Percentiles rank a stretch among this genome's conserved stretches.
Evolutionary conservation across 2,888 invertebrate species (phyloP).

Genomic region (Himalopsyche tibetana): DNA sequence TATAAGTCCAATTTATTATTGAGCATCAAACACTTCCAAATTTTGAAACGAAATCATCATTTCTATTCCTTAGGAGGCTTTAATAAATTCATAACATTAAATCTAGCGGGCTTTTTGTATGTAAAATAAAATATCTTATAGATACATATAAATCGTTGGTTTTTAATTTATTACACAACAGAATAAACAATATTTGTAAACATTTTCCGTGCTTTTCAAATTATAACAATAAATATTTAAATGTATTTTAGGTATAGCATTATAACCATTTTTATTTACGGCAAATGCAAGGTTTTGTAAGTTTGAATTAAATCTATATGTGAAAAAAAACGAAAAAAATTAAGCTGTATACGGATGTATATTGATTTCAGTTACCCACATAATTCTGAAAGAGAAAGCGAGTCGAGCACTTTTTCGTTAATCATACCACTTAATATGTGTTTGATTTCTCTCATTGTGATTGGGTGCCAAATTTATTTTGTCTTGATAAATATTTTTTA

Average conservation of each 20-base stretch:
- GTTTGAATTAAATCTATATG: neutral
- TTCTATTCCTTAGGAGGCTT: no score
- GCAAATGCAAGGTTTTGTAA: neutral
- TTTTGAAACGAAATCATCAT: no score
- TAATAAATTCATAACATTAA: no score
- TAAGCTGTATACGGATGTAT: slow-evolving; percentile 6
- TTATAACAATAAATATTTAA: no score
- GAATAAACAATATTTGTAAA: no score
- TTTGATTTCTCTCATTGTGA: slow-evolving; percentile 41
- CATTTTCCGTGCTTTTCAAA: no score
- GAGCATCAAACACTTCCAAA: no score
- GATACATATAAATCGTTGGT: no score
- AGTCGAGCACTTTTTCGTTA: slow-evolving; percentile 10
- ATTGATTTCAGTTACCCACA: slow-evolving; percentile 11
- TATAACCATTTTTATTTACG: neutral
- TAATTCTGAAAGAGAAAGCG: slow-evolving; percentile 41
- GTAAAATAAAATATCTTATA: no score
- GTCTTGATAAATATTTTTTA: neutral
- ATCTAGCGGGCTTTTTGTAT: no score
- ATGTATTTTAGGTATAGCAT: neutral
- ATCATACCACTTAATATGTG: slow-evolving; percentile 27
- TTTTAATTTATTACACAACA: no score
- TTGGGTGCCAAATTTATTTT: slow-evolving; percentile 18
- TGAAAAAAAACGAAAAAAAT: neutral
- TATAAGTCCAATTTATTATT: no score